Conservation (phyloP, 2,113 vertebrate genomes). For the Megalops atlanticus region DNA sequence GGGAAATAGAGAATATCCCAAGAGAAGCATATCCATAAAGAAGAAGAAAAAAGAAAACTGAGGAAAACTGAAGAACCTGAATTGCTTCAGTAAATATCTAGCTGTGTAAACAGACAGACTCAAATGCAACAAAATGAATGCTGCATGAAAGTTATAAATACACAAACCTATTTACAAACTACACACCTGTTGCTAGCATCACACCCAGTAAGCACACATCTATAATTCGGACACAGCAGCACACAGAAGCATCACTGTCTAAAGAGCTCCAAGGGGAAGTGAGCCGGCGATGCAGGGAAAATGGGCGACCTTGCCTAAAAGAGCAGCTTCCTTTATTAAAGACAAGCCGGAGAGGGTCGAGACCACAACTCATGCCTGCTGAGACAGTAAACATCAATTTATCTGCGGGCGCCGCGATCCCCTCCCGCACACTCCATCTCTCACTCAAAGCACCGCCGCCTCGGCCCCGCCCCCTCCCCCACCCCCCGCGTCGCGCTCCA, state of each 20-base stretch:
- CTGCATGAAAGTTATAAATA: no score
- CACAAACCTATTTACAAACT: background rate
- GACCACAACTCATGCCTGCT: background rate
- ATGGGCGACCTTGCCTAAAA: background rate
- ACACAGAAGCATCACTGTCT: background rate
- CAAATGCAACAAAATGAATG: background rate
- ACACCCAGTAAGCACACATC: no score
- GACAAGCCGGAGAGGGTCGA: background rate
- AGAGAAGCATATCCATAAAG: background rate
- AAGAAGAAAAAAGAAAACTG: background rate
- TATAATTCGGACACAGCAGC: background rate
- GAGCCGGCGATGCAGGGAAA: background rate
- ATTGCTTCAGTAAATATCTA: background rate
- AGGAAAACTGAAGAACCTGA: background rate
- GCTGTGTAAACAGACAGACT: background rate
- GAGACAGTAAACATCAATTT: conserved; percentile 12
- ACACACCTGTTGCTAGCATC: background rate
- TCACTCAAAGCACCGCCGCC: conserved; percentile 45
- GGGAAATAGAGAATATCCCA: background rate
- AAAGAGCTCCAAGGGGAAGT: background rate
- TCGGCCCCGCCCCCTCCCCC: no score
- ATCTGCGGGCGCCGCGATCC: background rate
- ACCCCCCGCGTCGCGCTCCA: conserved; percentile 40
- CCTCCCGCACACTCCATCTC: conserved; percentile 45
- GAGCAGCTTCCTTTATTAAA: background rate